Base-by-base conservation (phyloP, 2,888 invertebrate species). In the Synergus umbraculus region DNA sequence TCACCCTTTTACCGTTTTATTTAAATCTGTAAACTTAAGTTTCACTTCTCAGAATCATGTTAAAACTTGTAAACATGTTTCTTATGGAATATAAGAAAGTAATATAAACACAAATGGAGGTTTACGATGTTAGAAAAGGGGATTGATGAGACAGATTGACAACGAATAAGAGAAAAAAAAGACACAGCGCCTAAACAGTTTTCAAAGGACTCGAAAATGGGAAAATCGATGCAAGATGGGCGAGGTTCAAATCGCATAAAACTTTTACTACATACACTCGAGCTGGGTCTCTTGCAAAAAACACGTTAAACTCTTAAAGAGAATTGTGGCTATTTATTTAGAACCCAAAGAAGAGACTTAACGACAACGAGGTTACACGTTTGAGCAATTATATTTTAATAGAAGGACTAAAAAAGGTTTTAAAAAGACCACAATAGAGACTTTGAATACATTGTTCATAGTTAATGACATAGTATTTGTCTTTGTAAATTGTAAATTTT, bases 171-270 rank as follows among this genome's bases (percentile, higher is more conserved):
- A 29, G 3, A 29, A 29, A 3, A 29, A 3, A 49, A n/a, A 9
- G 49, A 22, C 54, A 73, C 37, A 73, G n/a, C 69, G 46, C n/a
- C 69, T 73, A 73, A 73, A 73, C 37, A 73, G 37, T 73, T 73
- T 73, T 49, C 54, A 73, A 37, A 73, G 69, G 69, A 73, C 69
- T 73, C 29, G 69, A 73, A 73, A 73, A 73, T 73, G 69, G 15
- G 49, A 73, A 73, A 73, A 73, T 73, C 73, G 73, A 73, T 73
- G 73, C 73, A 73, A 73, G 73, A 54, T 54, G 73, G 29, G 73
- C 54, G 73, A 73, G 37, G 73, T 49, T 46, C 15, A 73, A 73
- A 73, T 73, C 73, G 73, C 49, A 73, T 73, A 73, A 73, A 54
- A 73, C 49, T 29, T 54, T 54, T 49, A 73, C 37, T 54, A 73